A percentile compares a stretch with the other conserved stretches of the same genome.
These are phyloP conservation scores for Zaprionus vittiger DNA, from an alignment of 1,140 invertebrate species.

Conservation along the genomic window DNA sequence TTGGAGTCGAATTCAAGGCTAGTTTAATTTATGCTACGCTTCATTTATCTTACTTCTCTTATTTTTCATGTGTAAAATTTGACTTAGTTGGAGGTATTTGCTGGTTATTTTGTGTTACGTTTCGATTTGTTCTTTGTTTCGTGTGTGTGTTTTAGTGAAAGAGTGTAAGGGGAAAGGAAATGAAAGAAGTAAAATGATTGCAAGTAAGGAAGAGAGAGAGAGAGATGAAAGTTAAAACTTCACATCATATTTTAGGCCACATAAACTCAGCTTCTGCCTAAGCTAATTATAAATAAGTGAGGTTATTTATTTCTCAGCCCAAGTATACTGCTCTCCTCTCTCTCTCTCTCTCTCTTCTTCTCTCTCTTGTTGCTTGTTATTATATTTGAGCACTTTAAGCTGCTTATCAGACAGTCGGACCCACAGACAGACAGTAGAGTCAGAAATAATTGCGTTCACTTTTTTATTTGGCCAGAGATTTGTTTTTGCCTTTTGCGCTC, in stretches of 20 bases:
- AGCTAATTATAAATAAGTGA: slow-evolving; percentile 4
- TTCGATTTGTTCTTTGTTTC: not conserved
- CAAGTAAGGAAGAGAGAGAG: not conserved
- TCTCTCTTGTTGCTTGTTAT: slow-evolving; percentile 2
- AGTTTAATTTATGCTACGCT: slow-evolving; percentile 70
- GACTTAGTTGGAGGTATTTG: slow-evolving; percentile 71
- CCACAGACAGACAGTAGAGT: not conserved
- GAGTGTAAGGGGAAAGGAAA: not conserved
- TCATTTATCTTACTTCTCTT: slow-evolving; percentile 33
- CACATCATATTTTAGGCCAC: not conserved
- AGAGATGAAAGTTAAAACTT: not conserved
- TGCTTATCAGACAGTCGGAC: not conserved
- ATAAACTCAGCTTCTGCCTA: not conserved
- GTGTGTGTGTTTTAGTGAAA: not conserved
- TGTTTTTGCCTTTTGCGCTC: not conserved
- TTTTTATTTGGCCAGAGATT: slow-evolving; percentile 5
- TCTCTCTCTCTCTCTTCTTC: not conserved
- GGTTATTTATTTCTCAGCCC: not conserved
- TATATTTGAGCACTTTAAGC: not conserved
- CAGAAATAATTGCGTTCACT: slow-evolving; percentile 4
- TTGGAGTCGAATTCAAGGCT: slow-evolving; percentile 77
- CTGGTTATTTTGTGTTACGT: slow-evolving; percentile 35
- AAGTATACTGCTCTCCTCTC: not conserved
- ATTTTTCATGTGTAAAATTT: slow-evolving; percentile 41
- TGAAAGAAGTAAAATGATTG: not conserved